phyloP scores from a whole-genome alignment of 2,888 invertebrate species.

The Cheilosia grossa region DNA sequence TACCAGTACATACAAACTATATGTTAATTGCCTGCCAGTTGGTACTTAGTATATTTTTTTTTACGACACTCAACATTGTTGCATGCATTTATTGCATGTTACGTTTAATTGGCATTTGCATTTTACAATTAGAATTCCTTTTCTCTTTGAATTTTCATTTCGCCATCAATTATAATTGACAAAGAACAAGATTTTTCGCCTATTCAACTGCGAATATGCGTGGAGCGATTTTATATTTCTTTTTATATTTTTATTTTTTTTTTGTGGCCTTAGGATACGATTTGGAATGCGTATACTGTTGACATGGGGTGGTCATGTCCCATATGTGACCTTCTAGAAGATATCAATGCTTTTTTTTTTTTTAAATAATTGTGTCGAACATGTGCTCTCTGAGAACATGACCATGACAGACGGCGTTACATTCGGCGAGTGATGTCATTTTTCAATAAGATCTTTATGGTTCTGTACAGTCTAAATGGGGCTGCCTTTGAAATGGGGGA shows the following conservation, averaged over 20 bases:
- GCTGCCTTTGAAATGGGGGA: background rate
- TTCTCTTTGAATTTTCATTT: constrained; percentile 30
- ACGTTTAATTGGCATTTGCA: constrained; percentile 56
- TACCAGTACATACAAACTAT: background rate
- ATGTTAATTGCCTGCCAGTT: background rate
- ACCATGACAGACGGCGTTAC: constrained; percentile 19
- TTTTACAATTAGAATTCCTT: constrained; percentile 54
- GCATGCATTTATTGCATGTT: constrained; percentile 27
- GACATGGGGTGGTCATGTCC: constrained; percentile 55
- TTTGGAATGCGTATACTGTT: constrained; percentile 46
- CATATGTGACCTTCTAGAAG: constrained; percentile 57
- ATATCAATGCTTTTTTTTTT: constrained; percentile 27
- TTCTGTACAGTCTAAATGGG: background rate
- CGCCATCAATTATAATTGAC: constrained; percentile 61
- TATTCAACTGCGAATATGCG: constrained; percentile 18
- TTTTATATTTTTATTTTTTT: constrained; percentile 4
- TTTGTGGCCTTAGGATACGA: constrained; percentile 54
- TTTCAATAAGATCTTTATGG: background rate
- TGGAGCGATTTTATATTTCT: background rate
- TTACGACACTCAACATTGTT: constrained; percentile 20
- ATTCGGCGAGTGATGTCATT: constrained; percentile 45
- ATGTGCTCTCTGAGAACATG: constrained; percentile 20
- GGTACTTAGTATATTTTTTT: constrained; percentile 10
- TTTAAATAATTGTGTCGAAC: constrained; percentile 46
- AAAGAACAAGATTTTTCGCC: constrained; percentile 54